Conservation (phyloP, 2,113 vertebrate species). For the Tachuris rubrigastra region DNA sequence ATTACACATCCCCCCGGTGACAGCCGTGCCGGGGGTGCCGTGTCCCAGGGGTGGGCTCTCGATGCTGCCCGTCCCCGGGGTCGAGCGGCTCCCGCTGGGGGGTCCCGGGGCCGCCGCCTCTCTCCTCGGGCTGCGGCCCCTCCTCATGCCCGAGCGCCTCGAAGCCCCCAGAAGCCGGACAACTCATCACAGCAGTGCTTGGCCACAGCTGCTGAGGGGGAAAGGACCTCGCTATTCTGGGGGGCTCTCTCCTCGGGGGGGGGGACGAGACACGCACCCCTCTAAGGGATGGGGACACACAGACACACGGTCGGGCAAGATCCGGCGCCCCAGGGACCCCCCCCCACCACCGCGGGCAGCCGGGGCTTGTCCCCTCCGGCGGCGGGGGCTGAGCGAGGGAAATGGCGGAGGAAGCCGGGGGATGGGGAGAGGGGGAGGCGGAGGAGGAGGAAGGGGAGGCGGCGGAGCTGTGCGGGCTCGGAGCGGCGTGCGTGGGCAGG, state of each 20-base stretch:
- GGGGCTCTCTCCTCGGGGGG: not conserved
- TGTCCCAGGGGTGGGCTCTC: not conserved
- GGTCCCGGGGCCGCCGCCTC: no score
- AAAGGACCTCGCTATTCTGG: not conserved
- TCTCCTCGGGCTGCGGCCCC: not conserved
- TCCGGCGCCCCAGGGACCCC: no score
- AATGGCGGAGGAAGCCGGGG: slow-evolving; percentile 14
- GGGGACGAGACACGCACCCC: not conserved
- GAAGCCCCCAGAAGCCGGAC: not conserved
- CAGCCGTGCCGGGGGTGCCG: not conserved
- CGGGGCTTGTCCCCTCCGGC: not conserved
- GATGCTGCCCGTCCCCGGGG: not conserved
- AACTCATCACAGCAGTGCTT: not conserved
- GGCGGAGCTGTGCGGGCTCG: not conserved
- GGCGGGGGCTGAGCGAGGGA: not conserved
- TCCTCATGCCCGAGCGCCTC: not conserved
- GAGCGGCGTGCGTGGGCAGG: not conserved
- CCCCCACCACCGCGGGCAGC: not conserved
- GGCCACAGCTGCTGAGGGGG: not conserved
- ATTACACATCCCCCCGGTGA: not conserved
- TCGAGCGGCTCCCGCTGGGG: not conserved
- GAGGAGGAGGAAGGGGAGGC: not conserved
- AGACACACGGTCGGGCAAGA: not conserved
- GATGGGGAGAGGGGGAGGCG: not conserved
- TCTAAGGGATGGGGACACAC: not conserved